phyloP scores from a whole-genome alignment of 2,797 vertebrate species.

The Cossypha dichroa region DNA sequence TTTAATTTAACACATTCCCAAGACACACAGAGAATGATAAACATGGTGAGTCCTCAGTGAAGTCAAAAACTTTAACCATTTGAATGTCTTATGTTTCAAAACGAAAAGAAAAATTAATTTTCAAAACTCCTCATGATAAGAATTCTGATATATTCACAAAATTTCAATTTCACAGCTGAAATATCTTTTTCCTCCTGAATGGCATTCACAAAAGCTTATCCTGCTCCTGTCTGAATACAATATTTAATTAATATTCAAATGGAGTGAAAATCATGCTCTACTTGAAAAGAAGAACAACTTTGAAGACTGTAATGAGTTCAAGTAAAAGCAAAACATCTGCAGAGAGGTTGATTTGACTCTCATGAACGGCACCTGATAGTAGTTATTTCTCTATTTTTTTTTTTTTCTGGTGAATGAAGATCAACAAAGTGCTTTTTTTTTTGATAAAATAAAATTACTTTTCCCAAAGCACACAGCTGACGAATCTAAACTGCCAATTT shows the following conservation, averaged over 20 bases:
- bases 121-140: not conserved
- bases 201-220: not conserved
- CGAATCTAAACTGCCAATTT: not conserved
- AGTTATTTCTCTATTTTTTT: not conserved
- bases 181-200: not conserved
- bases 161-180: not conserved
- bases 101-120: not conserved
- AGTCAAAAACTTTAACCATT: not conserved
- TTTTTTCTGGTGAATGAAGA: not conserved
- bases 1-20: not conserved
- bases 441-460: not conserved
- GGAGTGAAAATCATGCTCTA: not conserved
- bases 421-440: not conserved
- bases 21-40: not conserved
- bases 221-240: not conserved
- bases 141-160: not conserved
- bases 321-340: not conserved
- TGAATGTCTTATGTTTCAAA: not conserved
- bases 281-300: not conserved
- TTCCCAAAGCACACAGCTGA: not conserved
- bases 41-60: not conserved
- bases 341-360: not conserved
- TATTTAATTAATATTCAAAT: not conserved
- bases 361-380: not conserved
- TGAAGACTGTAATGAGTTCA: not conserved